These are phyloP conservation scores for Automeris io DNA, from an alignment of 2,888 invertebrate genomes.

Conservation along the genomic window DNA sequence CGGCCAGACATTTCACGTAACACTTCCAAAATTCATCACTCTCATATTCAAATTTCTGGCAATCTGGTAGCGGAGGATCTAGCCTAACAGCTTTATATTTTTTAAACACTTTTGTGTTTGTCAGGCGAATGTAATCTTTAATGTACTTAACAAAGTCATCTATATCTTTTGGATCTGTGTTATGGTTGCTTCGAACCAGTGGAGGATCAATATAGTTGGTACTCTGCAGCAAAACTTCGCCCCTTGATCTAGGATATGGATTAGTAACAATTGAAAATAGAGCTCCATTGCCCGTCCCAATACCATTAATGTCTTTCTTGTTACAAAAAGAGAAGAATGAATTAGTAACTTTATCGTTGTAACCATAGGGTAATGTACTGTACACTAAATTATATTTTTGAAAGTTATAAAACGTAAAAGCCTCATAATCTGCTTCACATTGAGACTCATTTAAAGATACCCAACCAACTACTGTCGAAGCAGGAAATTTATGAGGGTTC, in stretches of 20 bases:
- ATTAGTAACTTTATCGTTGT: conserved; percentile 10
- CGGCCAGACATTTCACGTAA: background rate
- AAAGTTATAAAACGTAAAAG: conserved; percentile 13
- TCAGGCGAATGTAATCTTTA: conserved; percentile 10
- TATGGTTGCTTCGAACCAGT: background rate
- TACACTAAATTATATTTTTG: conserved; percentile 11
- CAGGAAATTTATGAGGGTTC: conserved; percentile 13
- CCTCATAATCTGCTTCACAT: conserved; percentile 21
- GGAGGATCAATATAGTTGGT: conserved; percentile 1
- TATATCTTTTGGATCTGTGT: background rate
- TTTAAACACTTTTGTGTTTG: conserved; percentile 1
- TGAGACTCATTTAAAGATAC: conserved; percentile 19
- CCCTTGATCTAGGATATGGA: conserved; percentile 4
- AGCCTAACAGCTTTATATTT: background rate
- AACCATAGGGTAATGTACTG: conserved; percentile 14
- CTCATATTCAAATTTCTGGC: background rate
- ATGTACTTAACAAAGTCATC: conserved; percentile 3
- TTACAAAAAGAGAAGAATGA: conserved; percentile 1
- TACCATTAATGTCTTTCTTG: background rate
- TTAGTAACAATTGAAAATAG: background rate
- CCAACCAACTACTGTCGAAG: conserved; percentile 16
- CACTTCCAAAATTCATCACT: conserved; percentile 8
- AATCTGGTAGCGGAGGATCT: background rate
- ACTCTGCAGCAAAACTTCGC: conserved; percentile 1
- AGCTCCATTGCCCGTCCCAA: background rate